These are phyloP conservation scores for Acleris sparsana DNA, from an alignment of 2,888 invertebrate species.

Conservation along the genomic window DNA sequence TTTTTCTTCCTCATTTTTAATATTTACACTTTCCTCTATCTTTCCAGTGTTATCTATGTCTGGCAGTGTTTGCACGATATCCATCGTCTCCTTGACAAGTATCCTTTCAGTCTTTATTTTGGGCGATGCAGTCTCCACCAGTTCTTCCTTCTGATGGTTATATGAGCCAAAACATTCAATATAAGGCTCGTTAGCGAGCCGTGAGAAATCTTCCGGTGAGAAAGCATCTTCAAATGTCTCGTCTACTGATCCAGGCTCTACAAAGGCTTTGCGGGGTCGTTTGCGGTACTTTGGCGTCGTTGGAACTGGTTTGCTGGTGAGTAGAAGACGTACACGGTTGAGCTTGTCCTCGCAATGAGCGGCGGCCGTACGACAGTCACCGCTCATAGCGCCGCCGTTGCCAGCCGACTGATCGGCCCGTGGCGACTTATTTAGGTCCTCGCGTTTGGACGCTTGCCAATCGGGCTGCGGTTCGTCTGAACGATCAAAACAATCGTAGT, in stretches of 20 bases:
- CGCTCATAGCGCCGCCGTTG: slow-evolving; percentile 48
- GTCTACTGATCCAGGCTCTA: slow-evolving; percentile 60
- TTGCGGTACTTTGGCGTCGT: slow-evolving; percentile 47
- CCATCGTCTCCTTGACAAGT: slow-evolving; percentile 45
- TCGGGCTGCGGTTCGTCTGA: slow-evolving; percentile 47
- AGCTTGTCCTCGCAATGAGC: slow-evolving; percentile 67
- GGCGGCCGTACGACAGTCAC: slow-evolving; percentile 57
- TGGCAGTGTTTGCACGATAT: slow-evolving; percentile 33
- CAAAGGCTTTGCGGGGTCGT: slow-evolving; percentile 57
- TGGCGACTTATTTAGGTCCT: slow-evolving; percentile 32
- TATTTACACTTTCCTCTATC: slow-evolving; percentile 36
- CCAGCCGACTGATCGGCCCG: slow-evolving; percentile 18
- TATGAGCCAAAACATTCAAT: slow-evolving; percentile 57
- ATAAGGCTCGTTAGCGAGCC: slow-evolving; percentile 51
- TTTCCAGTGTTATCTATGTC: not conserved
- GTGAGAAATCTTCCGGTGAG: slow-evolving; percentile 61
- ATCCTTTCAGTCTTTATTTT: slow-evolving; percentile 53
- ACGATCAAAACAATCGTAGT: slow-evolving; percentile 57
- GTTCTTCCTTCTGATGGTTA: slow-evolving; percentile 50
- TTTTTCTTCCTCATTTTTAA: slow-evolving; percentile 31
- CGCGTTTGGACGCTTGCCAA: slow-evolving; percentile 31
- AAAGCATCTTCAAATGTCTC: slow-evolving; percentile 72
- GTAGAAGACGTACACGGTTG: slow-evolving; percentile 58
- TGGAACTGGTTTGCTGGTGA: slow-evolving; percentile 50
- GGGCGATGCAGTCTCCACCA: slow-evolving; percentile 53